phyloP scores from a whole-genome alignment of 2,888 invertebrate species.

The Leptodirus hochenwartii region DNA sequence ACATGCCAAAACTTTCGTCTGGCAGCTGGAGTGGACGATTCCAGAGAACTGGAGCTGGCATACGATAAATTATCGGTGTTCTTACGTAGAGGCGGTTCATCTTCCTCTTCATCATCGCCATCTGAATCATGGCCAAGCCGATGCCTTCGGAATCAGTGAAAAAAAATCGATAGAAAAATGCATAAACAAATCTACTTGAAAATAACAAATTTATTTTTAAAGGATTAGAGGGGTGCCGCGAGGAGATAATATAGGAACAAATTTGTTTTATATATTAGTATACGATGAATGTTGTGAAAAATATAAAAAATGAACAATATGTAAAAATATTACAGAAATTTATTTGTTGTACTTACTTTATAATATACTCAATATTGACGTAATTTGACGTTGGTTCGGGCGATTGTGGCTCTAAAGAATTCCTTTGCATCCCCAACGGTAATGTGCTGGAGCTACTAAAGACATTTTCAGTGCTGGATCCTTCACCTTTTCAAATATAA shows the following conservation, averaged over 20 bases:
- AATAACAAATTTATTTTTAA: too few relatives aligned
- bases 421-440: constrained; percentile 22
- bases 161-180: constrained; percentile 6
- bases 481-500: constrained; percentile 28
- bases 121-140: constrained; percentile 29
- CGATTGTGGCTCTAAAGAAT: constrained; percentile 46
- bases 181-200: too few relatives aligned
- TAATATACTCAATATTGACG: constrained; percentile 84
- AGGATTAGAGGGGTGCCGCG: too few relatives aligned
- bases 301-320: too few relatives aligned
- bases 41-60: constrained; percentile 29
- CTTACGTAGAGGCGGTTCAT: constrained; percentile 25
- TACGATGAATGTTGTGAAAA: too few relatives aligned
- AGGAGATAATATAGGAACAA: too few relatives aligned
- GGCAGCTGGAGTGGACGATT: constrained; percentile 32
- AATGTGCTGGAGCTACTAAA: constrained; percentile 41
- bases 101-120: constrained; percentile 26
- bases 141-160: constrained; percentile 15
- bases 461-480: constrained; percentile 47
- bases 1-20: constrained; percentile 23
- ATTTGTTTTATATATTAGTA: too few relatives aligned
- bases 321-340: too few relatives aligned
- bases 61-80: constrained; percentile 27
- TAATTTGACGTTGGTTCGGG: constrained; percentile 71
- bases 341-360: constrained; percentile 63